A percentile compares a stretch with the other conserved stretches of the same genome.
Conservation (phyloP, 2,113 vertebrate species). For the Apodemus speciosus region DNA sequence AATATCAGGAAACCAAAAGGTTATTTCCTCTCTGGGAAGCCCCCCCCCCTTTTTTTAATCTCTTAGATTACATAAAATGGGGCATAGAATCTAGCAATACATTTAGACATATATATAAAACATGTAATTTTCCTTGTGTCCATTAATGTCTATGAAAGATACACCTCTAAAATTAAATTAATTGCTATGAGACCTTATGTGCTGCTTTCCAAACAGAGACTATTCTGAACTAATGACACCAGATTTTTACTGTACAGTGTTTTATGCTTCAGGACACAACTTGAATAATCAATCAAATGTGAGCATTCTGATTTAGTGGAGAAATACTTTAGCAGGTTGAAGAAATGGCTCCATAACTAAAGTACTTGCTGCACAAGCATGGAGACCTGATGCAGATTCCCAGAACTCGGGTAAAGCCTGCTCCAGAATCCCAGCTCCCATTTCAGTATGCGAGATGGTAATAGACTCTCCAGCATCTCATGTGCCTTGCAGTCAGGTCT, state of each 20-base stretch:
- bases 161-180: not conserved
- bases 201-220: constrained; percentile 81
- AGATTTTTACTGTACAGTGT: constrained; percentile 13
- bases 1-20: constrained; percentile 20
- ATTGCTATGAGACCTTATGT: constrained; percentile 78
- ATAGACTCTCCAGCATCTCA: not conserved
- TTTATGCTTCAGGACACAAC: constrained; percentile 13
- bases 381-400: not conserved
- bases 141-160: constrained; percentile 33
- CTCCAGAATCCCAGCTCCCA: not conserved
- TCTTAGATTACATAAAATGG: constrained; percentile 22
- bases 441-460: not conserved
- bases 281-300: constrained; percentile 39
- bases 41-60: too few relatives aligned
- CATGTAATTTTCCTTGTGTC: constrained; percentile 40
- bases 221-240: constrained; percentile 33
- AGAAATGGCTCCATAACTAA: not conserved
- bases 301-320: constrained; percentile 29
- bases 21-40: not conserved
- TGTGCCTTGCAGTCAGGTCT: too few relatives aligned
- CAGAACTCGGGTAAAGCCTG: not conserved
- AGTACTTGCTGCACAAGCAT: not conserved
- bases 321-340: not conserved
- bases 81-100: too few relatives aligned
- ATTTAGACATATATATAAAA: too few relatives aligned